A percentile compares a stretch with the other conserved stretches of the same genome.
phyloP scores from a whole-genome alignment of 92 coral and sea anemone genomes.

The Ricordea florida region DNA sequence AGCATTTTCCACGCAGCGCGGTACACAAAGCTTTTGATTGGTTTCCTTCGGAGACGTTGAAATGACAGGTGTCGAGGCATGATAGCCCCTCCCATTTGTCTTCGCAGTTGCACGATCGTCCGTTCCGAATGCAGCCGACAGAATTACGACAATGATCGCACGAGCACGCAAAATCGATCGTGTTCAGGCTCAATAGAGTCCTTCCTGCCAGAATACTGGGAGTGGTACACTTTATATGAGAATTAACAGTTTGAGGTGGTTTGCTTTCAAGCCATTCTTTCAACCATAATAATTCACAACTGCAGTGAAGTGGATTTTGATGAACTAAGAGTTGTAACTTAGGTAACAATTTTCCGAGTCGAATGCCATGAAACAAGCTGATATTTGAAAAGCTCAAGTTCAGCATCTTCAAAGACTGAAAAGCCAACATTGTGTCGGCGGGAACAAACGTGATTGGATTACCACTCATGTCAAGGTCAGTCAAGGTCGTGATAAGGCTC shows the following conservation, averaged over 20 bases:
- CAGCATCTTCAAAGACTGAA: constrained; percentile 14
- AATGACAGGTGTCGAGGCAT: constrained; percentile 16
- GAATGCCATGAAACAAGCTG: constrained; percentile 47
- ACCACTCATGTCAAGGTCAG: constrained; percentile 46
- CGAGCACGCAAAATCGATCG: neutral
- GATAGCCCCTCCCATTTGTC: constrained; percentile 2
- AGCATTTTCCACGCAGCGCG: constrained; percentile 2
- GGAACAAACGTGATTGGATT: constrained; percentile 44
- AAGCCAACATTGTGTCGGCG: constrained; percentile 28
- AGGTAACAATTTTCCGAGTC: constrained; percentile 19
- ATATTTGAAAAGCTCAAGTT: constrained; percentile 47
- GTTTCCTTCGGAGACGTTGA: neutral
- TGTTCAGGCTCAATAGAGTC: neutral
- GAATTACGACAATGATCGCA: constrained; percentile 19
- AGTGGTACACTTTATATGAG: neutral
- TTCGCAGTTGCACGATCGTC: constrained; percentile 15
- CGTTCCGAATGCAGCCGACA: neutral
- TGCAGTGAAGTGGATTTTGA: constrained; percentile 51
- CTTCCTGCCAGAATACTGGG: constrained; percentile 17
- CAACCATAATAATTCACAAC: constrained; percentile 55
- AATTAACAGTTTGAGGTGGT: neutral
- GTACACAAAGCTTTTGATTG: neutral
- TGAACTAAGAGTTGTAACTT: constrained; percentile 9
- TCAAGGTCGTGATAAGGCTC: neutral
- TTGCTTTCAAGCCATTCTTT: constrained; percentile 38